Evolutionary conservation across 53 echinoderm and acorn worm species (phyloP).

Genomic region (Echinarachnius parma): DNA sequence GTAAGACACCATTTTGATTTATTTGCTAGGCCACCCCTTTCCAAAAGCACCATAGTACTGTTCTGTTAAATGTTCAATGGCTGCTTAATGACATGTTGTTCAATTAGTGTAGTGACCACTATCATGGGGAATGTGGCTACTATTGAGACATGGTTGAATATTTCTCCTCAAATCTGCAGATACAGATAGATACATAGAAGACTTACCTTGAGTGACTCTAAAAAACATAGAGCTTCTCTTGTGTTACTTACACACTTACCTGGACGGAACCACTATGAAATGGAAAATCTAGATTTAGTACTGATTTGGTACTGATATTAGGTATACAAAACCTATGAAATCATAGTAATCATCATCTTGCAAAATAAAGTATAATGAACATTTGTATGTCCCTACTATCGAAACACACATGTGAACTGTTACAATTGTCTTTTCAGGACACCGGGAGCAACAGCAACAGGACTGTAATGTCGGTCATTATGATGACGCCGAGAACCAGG

Average conservation of each 20-base stretch:
- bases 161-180: no score
- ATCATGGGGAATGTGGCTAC: no score
- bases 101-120: no score
- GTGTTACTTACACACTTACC: conserved; percentile 10
- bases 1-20: conserved; percentile 12
- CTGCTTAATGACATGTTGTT: not conserved
- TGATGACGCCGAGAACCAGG: conserved; percentile 10
- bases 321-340: conserved; percentile 9
- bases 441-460: conserved; percentile 4
- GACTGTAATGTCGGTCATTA: conserved; percentile 9
- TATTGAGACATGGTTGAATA: no score
- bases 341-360: conserved; percentile 6
- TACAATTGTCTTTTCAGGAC: conserved; percentile 9
- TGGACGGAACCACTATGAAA: conserved; percentile 14
- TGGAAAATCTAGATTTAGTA: conserved; percentile 11
- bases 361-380: conserved; percentile 9
- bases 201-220: conserved; percentile 11
- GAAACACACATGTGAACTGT: conserved; percentile 9
- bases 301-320: no score
- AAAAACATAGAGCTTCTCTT: conserved; percentile 14
- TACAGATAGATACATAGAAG: no score
- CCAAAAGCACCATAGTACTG: conserved; percentile 11
- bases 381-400: conserved; percentile 5
- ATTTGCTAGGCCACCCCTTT: conserved; percentile 5
- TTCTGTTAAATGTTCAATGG: conserved; percentile 1